phyloP scores from a whole-genome alignment of 2,797 vertebrate species.

The Chelonia mydas region DNA sequence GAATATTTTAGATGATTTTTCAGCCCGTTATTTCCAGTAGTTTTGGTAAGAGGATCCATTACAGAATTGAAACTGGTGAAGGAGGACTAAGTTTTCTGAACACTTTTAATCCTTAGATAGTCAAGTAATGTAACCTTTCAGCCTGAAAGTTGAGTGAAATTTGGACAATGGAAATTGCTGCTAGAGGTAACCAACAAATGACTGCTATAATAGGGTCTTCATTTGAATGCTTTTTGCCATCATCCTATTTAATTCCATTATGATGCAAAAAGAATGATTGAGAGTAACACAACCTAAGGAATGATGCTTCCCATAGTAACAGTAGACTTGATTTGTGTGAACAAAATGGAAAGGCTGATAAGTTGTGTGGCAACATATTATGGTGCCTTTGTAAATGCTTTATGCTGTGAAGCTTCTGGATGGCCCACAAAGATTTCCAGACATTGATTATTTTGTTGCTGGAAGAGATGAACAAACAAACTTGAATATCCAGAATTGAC shows the following conservation, averaged over 20 bases:
- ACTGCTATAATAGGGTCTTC: neutral
- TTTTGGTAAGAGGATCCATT: too few species aligned
- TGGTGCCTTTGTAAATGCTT: neutral
- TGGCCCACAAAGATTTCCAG: neutral
- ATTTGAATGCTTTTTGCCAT: neutral
- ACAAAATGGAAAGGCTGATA: neutral
- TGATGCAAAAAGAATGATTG: too few species aligned
- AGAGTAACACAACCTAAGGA: neutral
- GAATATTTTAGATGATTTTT: neutral
- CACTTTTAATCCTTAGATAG: too few species aligned
- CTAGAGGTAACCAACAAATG: neutral
- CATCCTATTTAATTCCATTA: too few species aligned
- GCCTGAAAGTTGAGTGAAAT: neutral
- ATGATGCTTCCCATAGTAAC: rapidly evolving
- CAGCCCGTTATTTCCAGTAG: rapidly evolving
- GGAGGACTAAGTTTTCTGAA: too few species aligned
- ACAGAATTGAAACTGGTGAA: too few species aligned
- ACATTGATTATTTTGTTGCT: neutral
- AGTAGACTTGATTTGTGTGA: rapidly evolving
- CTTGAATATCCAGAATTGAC: neutral
- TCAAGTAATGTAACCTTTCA: too few species aligned
- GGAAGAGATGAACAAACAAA: neutral
- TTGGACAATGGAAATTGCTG: neutral
- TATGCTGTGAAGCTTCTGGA: neutral
- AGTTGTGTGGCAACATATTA: rapidly evolving